A percentile compares a stretch with the other conserved stretches of the same genome.
phyloP scores from a whole-genome alignment of 2,797 vertebrate genomes.

The Cirrhinus mrigala region DNA sequence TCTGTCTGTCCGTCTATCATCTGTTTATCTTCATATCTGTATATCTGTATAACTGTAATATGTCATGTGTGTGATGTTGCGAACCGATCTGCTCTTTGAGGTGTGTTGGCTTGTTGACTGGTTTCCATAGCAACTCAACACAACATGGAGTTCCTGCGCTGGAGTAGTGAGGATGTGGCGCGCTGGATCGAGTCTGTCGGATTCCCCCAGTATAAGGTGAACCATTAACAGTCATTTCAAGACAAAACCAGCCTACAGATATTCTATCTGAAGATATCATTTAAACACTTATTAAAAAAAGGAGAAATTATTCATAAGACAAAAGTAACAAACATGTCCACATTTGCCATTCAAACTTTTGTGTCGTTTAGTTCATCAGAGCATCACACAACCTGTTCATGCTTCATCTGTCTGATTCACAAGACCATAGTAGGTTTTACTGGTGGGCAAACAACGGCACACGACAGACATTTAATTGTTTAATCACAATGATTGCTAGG shows the following conservation, averaged over 20 bases:
- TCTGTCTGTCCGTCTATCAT: too few species aligned
- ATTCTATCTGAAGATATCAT: background rate
- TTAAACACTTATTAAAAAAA: background rate
- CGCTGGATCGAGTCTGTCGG: conserved; percentile 84
- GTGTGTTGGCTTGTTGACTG: background rate
- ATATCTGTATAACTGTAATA: background rate
- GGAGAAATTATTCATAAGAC: too few species aligned
- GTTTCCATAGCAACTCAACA: conserved; percentile 76
- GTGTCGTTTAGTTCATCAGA: background rate
- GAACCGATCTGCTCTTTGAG: background rate
- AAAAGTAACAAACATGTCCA: background rate
- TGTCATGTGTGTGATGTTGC: too few species aligned
- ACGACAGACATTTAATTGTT: too few species aligned
- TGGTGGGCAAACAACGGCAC: too few species aligned
- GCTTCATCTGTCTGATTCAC: too few species aligned
- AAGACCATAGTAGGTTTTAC: too few species aligned
- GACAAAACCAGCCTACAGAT: background rate
- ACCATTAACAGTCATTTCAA: too few species aligned
- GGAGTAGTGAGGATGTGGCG: conserved; percentile 83
- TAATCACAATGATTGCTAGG: too few species aligned
- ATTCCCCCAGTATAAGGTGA: conserved; percentile 86
- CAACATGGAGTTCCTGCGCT: conserved; percentile 77
- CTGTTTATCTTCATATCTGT: background rate
- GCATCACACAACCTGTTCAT: too few species aligned
- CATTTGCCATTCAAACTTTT: background rate